Conservation (phyloP, 2,113 vertebrate genomes). For the Rutilus rutilus region DNA sequence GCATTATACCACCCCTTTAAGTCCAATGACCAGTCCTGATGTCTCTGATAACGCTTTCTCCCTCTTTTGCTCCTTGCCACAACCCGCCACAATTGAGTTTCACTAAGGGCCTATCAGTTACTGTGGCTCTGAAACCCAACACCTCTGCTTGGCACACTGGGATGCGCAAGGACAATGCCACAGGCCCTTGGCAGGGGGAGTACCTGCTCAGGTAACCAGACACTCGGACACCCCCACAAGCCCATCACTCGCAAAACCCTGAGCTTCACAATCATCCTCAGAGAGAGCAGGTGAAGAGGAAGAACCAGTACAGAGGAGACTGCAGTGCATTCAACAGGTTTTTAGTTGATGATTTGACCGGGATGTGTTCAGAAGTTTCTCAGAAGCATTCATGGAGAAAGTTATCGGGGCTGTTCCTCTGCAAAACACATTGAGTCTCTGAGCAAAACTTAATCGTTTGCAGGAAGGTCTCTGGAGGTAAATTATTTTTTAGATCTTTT, state of each 20-base stretch:
- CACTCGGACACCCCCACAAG: constrained; percentile 57
- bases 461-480: neutral
- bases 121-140: constrained; percentile 68
- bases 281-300: neutral
- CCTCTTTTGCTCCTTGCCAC: constrained; percentile 17
- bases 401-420: neutral
- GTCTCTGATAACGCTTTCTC: constrained; percentile 38
- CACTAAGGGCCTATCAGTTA: constrained; percentile 69
- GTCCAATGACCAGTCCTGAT: constrained; percentile 35
- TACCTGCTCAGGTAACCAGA: constrained; percentile 70
- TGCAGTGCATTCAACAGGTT: neutral
- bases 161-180: constrained; percentile 58
- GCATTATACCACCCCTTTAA: too few species aligned
- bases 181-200: constrained; percentile 63
- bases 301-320: neutral
- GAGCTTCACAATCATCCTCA: constrained; percentile 26
- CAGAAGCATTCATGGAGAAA: neutral
- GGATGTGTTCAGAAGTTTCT: neutral
- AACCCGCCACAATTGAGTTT: constrained; percentile 45
- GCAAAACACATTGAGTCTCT: neutral
- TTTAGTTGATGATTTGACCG: neutral
- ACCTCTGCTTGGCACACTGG: constrained; percentile 61
- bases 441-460: neutral
- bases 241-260: constrained; percentile 12
- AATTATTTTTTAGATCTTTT: neutral